Conservation (phyloP, 2,888 invertebrate species). For the Volucella inflata region DNA sequence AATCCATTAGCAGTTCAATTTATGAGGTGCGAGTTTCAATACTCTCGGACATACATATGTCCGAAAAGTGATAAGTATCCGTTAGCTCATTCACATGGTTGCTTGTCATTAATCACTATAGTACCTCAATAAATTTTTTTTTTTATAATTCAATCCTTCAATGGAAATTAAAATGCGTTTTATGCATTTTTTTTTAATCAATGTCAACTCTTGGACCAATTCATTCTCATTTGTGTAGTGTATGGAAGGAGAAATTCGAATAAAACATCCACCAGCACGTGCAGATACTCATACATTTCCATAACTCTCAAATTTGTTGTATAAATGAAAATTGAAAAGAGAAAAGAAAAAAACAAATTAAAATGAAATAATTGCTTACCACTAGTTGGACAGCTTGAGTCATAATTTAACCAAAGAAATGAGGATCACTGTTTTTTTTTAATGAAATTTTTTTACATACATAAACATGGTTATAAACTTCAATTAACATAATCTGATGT, state of each 20-base stretch:
- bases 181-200: conserved; percentile 3
- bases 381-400: conserved; percentile 40
- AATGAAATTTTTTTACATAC: conserved; percentile 41
- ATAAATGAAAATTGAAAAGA: conserved; percentile 10
- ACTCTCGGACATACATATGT: too few relatives aligned
- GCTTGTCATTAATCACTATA: too few relatives aligned
- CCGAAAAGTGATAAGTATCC: too few relatives aligned
- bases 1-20: too few relatives aligned
- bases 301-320: conserved; percentile 39
- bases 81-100: too few relatives aligned
- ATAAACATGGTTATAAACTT: conserved; percentile 54
- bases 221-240: conserved; percentile 37
- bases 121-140: too few relatives aligned
- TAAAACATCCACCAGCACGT: not conserved
- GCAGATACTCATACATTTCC: conserved; percentile 28
- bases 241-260: conserved; percentile 20
- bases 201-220: conserved; percentile 29
- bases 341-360: not conserved
- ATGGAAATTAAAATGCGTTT: too few relatives aligned
- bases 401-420: conserved; percentile 43
- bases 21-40: too few relatives aligned
- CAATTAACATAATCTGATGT: conserved; percentile 65
- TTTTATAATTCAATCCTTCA: too few relatives aligned
- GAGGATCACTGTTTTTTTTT: conserved; percentile 44
- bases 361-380: not conserved